A percentile compares a stretch with the other conserved stretches of the same genome.
Conservation (phyloP, 2,888 invertebrate species). For the Microctonus aethiopoides region DNA sequence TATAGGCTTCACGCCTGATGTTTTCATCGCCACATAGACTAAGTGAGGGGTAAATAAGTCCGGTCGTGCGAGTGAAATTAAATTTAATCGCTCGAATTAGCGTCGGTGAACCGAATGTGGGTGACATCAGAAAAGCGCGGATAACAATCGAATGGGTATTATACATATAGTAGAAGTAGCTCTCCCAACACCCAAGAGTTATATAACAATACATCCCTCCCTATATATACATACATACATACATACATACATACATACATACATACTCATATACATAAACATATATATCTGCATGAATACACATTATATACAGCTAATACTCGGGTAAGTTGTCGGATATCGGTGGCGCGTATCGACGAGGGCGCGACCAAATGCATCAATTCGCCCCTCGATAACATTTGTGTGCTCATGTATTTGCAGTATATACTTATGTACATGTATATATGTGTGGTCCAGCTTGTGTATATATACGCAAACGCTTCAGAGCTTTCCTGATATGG, state of each 20-base stretch:
- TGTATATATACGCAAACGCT: constrained; percentile 19
- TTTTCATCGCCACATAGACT: constrained; percentile 20
- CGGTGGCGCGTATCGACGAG: constrained; percentile 48
- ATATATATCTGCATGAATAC: constrained; percentile 11
- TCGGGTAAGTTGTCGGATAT: constrained; percentile 41
- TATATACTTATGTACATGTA: no score
- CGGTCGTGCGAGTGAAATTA: constrained; percentile 53
- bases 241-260: constrained; percentile 3
- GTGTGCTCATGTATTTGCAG: no score
- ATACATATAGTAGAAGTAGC: constrained; percentile 34
- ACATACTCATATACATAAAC: constrained; percentile 12
- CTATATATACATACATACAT: background rate
- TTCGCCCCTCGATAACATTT: constrained; percentile 5
- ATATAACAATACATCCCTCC: constrained; percentile 4
- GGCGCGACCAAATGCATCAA: constrained; percentile 15
- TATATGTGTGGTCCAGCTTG: constrained; percentile 2
- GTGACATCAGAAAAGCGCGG: constrained; percentile 35
- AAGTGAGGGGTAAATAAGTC: constrained; percentile 29
- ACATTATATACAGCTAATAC: constrained; percentile 20
- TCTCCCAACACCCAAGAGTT: constrained; percentile 2
- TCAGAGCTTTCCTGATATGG: constrained; percentile 1
- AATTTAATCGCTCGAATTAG: constrained; percentile 64
- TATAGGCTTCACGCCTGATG: constrained; percentile 25
- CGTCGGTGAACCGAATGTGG: constrained; percentile 44
- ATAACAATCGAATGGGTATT: constrained; percentile 44